These are phyloP conservation scores for Takifugu flavidus DNA, from an alignment of 2,113 vertebrate species.

Conservation along the genomic window DNA sequence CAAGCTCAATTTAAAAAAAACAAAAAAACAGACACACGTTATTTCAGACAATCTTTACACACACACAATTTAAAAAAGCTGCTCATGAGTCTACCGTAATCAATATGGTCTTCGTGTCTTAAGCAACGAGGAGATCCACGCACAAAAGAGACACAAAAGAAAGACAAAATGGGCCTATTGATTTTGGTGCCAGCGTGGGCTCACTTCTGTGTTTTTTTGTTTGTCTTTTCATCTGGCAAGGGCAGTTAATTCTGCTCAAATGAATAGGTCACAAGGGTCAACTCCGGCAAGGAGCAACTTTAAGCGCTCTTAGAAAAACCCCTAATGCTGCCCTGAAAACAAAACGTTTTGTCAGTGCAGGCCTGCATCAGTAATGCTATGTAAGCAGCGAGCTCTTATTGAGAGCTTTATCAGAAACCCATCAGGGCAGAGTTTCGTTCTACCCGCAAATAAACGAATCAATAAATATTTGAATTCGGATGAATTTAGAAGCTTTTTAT, in stretches of 20 bases:
- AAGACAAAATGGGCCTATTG: conserved; percentile 68
- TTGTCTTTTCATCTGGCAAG: conserved; percentile 77
- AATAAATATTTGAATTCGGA: not conserved
- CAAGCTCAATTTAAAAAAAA: not conserved
- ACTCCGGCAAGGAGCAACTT: conserved; percentile 67
- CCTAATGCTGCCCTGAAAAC: conserved; percentile 69
- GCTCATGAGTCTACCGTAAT: conserved; percentile 29
- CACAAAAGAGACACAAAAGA: conserved; percentile 45
- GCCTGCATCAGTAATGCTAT: conserved; percentile 54
- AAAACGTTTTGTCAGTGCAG: conserved; percentile 66
- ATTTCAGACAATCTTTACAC: conserved; percentile 12
- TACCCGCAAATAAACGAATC: not conserved
- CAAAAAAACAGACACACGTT: not conserved
- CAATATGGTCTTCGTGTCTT: conserved; percentile 57
- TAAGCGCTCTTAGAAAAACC: conserved; percentile 67
- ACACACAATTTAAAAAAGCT: conserved; percentile 28
- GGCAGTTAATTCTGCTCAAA: conserved; percentile 75
- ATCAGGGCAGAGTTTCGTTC: not conserved
- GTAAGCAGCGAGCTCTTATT: conserved; percentile 51
- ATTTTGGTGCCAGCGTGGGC: conserved; percentile 68
- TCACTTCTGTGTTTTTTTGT: conserved; percentile 70
- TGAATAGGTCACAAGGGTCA: conserved; percentile 70
- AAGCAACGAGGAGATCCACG: conserved; percentile 47
- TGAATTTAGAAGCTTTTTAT: too few relatives aligned
- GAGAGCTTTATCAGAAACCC: conserved; percentile 22